A percentile compares a stretch with the other conserved stretches of the same genome.
Evolutionary conservation across 2,888 invertebrate species (phyloP).

Genomic region (Parnassius smintheus): DNA sequence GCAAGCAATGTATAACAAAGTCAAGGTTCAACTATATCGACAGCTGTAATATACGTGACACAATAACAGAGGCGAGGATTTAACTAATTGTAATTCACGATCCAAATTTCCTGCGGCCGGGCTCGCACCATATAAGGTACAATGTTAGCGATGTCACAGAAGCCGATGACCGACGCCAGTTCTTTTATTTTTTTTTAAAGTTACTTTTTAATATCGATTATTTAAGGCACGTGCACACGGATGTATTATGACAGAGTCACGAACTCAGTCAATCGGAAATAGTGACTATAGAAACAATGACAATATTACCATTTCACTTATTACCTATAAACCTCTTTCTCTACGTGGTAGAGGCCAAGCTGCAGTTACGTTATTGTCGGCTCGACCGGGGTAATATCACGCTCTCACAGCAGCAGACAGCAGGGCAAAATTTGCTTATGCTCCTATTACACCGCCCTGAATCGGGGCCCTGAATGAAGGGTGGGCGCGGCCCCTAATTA

Average conservation of each 20-base stretch:
- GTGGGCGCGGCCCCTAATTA: too few species aligned
- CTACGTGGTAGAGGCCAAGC: too few species aligned
- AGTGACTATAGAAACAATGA: conserved; percentile 4
- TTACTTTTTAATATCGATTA: conserved; percentile 2
- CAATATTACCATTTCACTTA: background rate
- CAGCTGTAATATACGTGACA: conserved; percentile 16
- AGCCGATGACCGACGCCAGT: conserved; percentile 20
- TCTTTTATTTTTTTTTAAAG: conserved; percentile 1
- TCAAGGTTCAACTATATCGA: background rate
- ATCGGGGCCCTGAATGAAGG: too few species aligned
- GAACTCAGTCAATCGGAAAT: conserved; percentile 5
- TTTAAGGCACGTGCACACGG: conserved; percentile 1
- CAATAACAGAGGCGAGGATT: conserved; percentile 29
- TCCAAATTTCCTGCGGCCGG: conserved; percentile 34
- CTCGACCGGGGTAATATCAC: too few species aligned
- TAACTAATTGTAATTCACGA: conserved; percentile 39
- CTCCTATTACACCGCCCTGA: too few species aligned
- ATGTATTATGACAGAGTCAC: conserved; percentile 3
- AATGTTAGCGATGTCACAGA: conserved; percentile 19
- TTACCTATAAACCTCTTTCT: too few species aligned
- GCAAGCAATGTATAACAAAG: background rate
- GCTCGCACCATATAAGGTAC: conserved; percentile 41
- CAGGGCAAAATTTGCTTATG: too few species aligned
- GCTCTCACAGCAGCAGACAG: too few species aligned
- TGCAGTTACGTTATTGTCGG: too few species aligned